Base-by-base conservation (phyloP, 2,888 invertebrate species). In the Podotricha telesiphe region DNA sequence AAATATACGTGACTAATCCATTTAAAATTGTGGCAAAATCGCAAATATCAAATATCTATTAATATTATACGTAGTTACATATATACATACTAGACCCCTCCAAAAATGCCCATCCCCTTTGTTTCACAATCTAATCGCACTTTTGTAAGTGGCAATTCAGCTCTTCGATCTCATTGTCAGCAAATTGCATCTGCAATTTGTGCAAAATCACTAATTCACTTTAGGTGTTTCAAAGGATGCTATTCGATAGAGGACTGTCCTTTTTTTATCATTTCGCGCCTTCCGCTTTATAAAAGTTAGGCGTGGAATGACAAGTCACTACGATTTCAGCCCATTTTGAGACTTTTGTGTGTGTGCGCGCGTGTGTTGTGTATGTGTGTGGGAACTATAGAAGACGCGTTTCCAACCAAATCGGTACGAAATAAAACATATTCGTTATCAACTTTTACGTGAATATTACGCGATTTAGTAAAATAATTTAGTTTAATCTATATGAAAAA, bases 181-280 rank as follows among this genome's bases (percentile, higher is more conserved):
- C 22, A 59, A 59, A 59, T 59, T 59, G 59, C 59, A 59, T 22
- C 45, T 45, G 45, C 59, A 45, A 22, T 59, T 59, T 59, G 45
- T 59, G 22, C 45, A 59, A 22, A 22, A 59, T 59, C 3, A 45
- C 42, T 59, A 59, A 59, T 45, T 42, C 45, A 22, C 22, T 45
- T 42, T 42, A 59, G 59, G 59, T 59, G 59, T 42, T 59, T n/a
- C n/a, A 59, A 37, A 19, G 48, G 50, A 50, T 28, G 48, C 15
- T 48, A 15, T 63, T 50, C 37, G 15, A 20, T 13, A 50, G 50
- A 34, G 4, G 11, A 34, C 8, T 19, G 19, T 11, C n/a, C 19
- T 22, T 15, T 51, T n/a, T 55, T 11, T 53, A 22, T 53, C 8
- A 37, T 10, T 37, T 8, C 37, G 37, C 37, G 8, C 8, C 2